Base-by-base conservation (phyloP, 2,888 invertebrate genomes). In the Hirtodrosophila cameraria region DNA sequence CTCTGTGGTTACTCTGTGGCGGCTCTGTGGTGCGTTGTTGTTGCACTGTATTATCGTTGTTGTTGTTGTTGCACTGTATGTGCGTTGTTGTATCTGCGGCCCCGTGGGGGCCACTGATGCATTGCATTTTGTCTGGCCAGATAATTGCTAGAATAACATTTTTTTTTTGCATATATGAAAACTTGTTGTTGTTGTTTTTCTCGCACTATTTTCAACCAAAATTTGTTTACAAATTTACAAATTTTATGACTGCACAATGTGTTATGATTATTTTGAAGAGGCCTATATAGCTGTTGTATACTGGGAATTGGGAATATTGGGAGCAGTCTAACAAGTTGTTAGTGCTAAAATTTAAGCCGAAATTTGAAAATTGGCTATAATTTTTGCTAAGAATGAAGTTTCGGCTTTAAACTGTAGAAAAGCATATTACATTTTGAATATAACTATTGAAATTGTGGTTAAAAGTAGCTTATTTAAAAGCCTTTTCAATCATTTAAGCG, bases 131-230 rank as follows among this genome's bases (percentile, higher is more conserved):
- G 72, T 84, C 79, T 82, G 82, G 65, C 72, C 75, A 82, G 75
- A 82, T 84, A 84, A 82, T 82, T 82, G 78, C 79, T 84, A 78
- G 63, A 80, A 82, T 69, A 79, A 69, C 70, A 75, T 75, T 81
- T 66, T 75, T 50, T 75, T 81, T 66, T 75, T 50, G 54, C 54
- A 49, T 45, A 43, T 53, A 48, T 48, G 48, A 27, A n/a, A n/a
- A 49, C 41, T 59, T 46, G 7, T 30, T 27, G 43, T 16, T 58
- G 16, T 53, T 39, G 43, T 49, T 9, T 13, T 33, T 5, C 15
- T n/a, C 12, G 13, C 9, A 28, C 48, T 33, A n/a, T 12, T 49
- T 41, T 41, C 39, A 23, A 23, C 39, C 25, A 31, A 41, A 63
- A 23, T 66, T 60, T 61, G 36, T 49, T 42, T 41, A 15, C 28